These are phyloP conservation scores for Lepidocyrtoides sp. DNA, from an alignment of 2,888 invertebrate genomes.

Conservation along the genomic window DNA sequence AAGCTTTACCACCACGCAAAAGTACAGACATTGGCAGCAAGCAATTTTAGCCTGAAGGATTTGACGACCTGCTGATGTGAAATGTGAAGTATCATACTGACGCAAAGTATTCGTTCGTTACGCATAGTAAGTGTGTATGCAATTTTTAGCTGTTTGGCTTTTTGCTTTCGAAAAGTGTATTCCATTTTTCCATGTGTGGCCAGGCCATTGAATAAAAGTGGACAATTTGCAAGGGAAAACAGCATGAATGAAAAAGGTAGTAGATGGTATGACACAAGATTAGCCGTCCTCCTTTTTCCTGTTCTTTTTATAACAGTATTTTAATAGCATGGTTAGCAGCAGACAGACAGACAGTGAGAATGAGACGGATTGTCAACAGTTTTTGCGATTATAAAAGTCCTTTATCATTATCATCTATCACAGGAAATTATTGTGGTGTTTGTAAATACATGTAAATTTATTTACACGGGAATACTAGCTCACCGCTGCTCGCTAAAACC, in stretches of 20 bases:
- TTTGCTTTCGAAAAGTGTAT: background rate
- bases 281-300: background rate
- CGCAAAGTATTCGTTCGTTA: no score
- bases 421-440: background rate
- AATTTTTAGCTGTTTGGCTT: no score
- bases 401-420: background rate
- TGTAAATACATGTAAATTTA: no score
- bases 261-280: background rate
- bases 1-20: no score
- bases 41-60: background rate
- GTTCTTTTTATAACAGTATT: no score
- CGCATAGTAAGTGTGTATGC: no score
- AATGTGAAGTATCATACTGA: no score
- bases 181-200: no score
- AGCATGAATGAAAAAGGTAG: no score
- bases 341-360: background rate
- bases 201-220: background rate
- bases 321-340: background rate
- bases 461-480: no score
- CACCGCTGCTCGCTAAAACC: no score
- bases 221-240: background rate
- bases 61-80: background rate
- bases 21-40: background rate
- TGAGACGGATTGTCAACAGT: background rate
- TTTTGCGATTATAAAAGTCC: background rate